Evolutionary conservation across 1,140 invertebrate genomes (phyloP), one percentile per base, ranked within the genome.

Genomic region (Calosoma granatense): DNA sequence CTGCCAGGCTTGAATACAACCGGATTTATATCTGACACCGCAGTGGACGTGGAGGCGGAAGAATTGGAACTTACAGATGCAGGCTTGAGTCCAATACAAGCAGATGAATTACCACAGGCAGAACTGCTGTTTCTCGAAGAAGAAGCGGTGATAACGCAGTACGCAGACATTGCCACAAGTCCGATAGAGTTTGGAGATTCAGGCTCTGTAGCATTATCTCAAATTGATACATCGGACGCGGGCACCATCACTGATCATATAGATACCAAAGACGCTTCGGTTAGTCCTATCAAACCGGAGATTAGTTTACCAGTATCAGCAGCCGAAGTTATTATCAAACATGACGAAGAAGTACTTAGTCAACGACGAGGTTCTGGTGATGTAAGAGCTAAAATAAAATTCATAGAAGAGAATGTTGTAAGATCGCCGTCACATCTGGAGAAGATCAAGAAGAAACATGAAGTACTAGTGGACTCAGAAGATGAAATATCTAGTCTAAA

Each of bases 1-100:
- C 59, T 62, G 63, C 65, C 53, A 58, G 70, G 67, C 53, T 65
- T 57, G 17, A 64, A 64, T 60, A 74, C 71, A 55, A 70, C 68
- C n/a, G 67, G 72, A 14, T 68, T 74, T 26, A 72, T 76, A 56
- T 72, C 75, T 12, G 78, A 78, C 63, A 76, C 71, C 56, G 67
- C 69, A 22, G 67, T 72, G 19, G 71, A 75, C 53, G 69, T 69
- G 6, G 74, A 76, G 59, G 62, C 66, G 19, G 75, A 76, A 67
- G 76, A 78, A 61, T 66, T 65, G 15, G 76, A 78, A 67, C 65
- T 76, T 20, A 78, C 77, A 12, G 78, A 80, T 66, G 76, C 76
- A 12, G 76, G 74, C 6, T 60, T 79, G 36, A 78, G 76, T 64
- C 76, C 77, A 20, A 78, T 79, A 21, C 75, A 76, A 66, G 66